These are phyloP conservation scores for Zootoca vivipara DNA, from an alignment of 2,113 vertebrate genomes.

Conservation along the genomic window DNA sequence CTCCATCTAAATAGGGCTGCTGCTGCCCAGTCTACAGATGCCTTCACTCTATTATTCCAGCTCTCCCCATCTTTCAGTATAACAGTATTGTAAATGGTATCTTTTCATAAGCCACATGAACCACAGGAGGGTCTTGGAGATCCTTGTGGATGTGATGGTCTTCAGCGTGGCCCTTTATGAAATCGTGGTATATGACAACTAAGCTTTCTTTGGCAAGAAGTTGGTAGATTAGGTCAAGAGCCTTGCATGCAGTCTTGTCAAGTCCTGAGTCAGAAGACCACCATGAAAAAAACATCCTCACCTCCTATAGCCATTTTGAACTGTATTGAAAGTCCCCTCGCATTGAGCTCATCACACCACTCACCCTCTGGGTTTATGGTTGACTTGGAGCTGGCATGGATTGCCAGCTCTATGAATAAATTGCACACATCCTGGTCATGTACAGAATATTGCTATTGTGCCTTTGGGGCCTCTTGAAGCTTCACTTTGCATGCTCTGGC, in stretches of 20 bases:
- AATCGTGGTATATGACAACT: background rate
- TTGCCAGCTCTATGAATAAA: constrained; percentile 26
- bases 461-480: constrained; percentile 31
- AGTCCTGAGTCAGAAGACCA: background rate
- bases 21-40: background rate
- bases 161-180: background rate
- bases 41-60: background rate
- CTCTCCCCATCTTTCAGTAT: no score
- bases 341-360: background rate
- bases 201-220: background rate
- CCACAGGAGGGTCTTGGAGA: background rate
- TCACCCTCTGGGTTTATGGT: background rate
- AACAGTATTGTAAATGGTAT: background rate
- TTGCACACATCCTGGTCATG: constrained; percentile 4
- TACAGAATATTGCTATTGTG: constrained; percentile 7
- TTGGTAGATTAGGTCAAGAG: background rate
- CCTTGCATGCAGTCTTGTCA: background rate
- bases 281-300: background rate
- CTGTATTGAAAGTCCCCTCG: background rate
- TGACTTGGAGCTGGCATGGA: constrained; percentile 10
- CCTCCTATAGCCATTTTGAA: background rate
- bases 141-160: background rate
- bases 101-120: background rate
- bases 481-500: constrained; percentile 35
- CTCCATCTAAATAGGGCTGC: background rate